These are phyloP conservation scores for Hoplodrina blanda DNA, from an alignment of 2,888 invertebrate genomes.

Conservation along the genomic window DNA sequence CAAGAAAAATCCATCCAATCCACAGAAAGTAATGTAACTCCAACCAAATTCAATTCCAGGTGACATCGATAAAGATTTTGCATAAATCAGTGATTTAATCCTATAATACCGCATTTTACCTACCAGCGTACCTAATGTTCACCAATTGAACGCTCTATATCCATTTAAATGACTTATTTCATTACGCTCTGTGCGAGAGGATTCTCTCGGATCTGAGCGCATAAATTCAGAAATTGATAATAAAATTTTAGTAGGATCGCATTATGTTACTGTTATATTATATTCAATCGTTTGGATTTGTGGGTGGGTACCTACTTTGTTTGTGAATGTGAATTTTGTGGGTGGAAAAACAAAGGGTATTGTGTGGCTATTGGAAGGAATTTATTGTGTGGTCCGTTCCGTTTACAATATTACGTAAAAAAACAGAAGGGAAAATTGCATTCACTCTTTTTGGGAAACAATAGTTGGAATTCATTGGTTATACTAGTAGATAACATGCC, in stretches of 20 bases:
- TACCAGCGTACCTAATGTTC: conserved; percentile 84
- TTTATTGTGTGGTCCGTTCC: neutral
- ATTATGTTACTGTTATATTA: conserved; percentile 69
- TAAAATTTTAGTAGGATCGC: conserved; percentile 84
- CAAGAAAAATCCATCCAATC: conserved; percentile 44
- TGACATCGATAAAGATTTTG: conserved; percentile 60
- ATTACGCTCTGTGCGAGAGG: conserved; percentile 80
- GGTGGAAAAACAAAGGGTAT: conserved; percentile 15
- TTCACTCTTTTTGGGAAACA: no score
- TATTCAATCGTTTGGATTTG: conserved; percentile 49
- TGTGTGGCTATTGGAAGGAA: neutral
- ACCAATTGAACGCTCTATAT: conserved; percentile 87
- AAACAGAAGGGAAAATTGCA: no score
- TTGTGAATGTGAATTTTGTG: conserved; percentile 21
- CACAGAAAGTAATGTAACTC: conserved; percentile 40
- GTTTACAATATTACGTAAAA: no score
- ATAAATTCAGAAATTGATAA: conserved; percentile 88
- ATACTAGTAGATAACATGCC: no score
- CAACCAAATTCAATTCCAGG: conserved; percentile 53
- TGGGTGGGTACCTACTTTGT: conserved; percentile 32
- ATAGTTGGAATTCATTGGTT: no score
- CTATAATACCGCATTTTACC: conserved; percentile 87
- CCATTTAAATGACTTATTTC: conserved; percentile 90
- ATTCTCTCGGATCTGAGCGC: conserved; percentile 77
- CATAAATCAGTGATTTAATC: conserved; percentile 90